phyloP scores from a whole-genome alignment of 1,140 invertebrate genomes.

The Mycetomoellerius zeteki region DNA sequence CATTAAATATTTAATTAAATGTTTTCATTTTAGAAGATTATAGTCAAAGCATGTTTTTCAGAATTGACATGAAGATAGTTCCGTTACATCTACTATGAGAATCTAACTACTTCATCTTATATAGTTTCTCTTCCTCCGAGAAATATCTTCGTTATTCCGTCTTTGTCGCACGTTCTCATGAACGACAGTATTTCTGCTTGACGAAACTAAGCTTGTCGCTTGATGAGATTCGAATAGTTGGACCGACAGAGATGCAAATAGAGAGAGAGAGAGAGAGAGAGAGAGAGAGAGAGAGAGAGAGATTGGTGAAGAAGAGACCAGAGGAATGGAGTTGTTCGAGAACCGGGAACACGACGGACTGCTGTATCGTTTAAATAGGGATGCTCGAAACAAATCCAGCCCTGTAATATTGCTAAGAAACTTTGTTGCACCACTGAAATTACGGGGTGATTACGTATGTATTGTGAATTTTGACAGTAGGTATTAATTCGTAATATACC shows the following conservation, averaged over 20 bases:
- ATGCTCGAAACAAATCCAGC: slow-evolving; percentile 13
- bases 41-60: not conserved
- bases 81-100: not conserved
- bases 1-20: not conserved
- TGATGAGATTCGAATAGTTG: slow-evolving; percentile 51
- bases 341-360: slow-evolving; percentile 3
- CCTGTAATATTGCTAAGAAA: slow-evolving; percentile 12
- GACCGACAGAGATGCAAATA: not conserved
- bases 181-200: slow-evolving; percentile 32
- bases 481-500: not conserved
- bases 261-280: not conserved
- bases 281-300: not conserved
- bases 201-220: slow-evolving; percentile 46
- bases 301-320: not conserved
- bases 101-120: not conserved
- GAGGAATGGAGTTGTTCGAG: not conserved
- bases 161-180: slow-evolving; percentile 25
- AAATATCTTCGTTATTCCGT: not conserved
- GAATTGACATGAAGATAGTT: not conserved
- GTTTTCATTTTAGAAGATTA: not conserved
- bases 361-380: slow-evolving; percentile 7
- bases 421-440: not conserved
- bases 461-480: not conserved
- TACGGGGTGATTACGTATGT: not conserved
- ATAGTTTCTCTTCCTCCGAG: not conserved